Base-by-base conservation (phyloP, 2,888 invertebrate species). In the Microctonus hyperodae region DNA sequence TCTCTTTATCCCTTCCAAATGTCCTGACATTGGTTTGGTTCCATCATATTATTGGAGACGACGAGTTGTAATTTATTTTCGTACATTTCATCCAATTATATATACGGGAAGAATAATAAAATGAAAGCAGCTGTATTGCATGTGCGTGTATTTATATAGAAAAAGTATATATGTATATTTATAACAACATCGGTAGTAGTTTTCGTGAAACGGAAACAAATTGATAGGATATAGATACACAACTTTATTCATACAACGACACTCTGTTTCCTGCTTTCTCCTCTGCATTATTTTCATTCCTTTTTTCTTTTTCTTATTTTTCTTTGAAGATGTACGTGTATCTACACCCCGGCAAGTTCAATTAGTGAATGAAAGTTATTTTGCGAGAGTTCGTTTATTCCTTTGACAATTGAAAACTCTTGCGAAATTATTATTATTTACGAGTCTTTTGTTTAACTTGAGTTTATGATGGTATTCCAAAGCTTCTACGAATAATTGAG, bases 311-410 rank as follows among this genome's bases (percentile, higher is more conserved):
- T 28, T 44, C 50, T 44, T 16, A 16, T 48, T 48, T 37, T 13
- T 22, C 28, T 33, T 35, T 11, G 37, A 61, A n/a, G n/a, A 40
- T 40, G 1, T 40, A 40, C 5, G n/a, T 40, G n/a, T 40, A 11
- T 31, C 7, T 31, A 67, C 64, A 60, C 66, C 64, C 74, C 70
- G 3, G 28, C 7, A 64, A 62, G 63, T 74, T 76, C 76, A 75
- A 76, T 76, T 76, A 74, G 74, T 67, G 70, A 75, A 73, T 74
- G 73, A 71, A 73, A 74, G 72, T 75, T 70, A 40, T 16, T 70
- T 69, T n/a, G n/a, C n/a, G 68, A 72, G 69, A 70, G 64, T 62
- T 40, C 1, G 13, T 55, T 55, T 72, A 67, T 65, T 67, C 70
- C 70, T 72, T 74, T 74, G 70, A 74, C 70, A 71, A 69, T 69